Evolutionary conservation across 2,888 invertebrate genomes (phyloP).

Genomic region (Uropetala carovei): DNA sequence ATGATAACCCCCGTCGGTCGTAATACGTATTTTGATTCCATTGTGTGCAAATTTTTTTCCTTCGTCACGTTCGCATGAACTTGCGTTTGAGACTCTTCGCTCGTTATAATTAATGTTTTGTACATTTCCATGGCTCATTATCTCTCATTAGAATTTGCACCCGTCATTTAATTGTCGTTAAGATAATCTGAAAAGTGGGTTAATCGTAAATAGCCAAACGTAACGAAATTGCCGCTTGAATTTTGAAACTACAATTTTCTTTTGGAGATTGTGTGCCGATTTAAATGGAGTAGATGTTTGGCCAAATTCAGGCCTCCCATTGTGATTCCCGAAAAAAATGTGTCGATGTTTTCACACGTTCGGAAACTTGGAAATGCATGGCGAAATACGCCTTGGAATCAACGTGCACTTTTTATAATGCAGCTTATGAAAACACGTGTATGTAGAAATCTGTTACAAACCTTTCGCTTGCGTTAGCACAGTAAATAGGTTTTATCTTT

Average conservation of each 20-base stretch:
- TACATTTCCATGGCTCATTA: conserved; percentile 44
- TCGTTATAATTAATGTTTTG: conserved; percentile 48
- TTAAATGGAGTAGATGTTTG: not conserved
- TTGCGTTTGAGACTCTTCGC: conserved; percentile 1
- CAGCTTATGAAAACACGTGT: too few relatives aligned
- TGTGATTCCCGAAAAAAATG: not conserved
- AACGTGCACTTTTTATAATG: too few relatives aligned
- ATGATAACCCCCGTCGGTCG: conserved; percentile 14
- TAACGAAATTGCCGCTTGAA: conserved; percentile 4
- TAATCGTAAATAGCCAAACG: conserved; percentile 32
- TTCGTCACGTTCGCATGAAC: conserved; percentile 37
- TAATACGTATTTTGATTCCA: conserved; percentile 47
- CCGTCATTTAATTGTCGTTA: conserved; percentile 59
- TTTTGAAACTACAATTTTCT: conserved; percentile 25
- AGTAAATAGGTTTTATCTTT: too few relatives aligned
- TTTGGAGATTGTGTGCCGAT: not conserved
- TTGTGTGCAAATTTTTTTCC: conserved; percentile 56
- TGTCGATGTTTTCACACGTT: not conserved
- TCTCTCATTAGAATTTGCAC: conserved; percentile 36
- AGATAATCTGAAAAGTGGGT: conserved; percentile 53
- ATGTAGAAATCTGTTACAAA: too few relatives aligned
- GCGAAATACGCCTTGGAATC: not conserved
- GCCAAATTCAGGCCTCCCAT: not conserved
- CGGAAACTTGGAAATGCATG: not conserved
- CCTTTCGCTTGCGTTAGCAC: too few relatives aligned